Conservation (phyloP, 2,113 vertebrate genomes). For the Hemicordylus capensis region DNA sequence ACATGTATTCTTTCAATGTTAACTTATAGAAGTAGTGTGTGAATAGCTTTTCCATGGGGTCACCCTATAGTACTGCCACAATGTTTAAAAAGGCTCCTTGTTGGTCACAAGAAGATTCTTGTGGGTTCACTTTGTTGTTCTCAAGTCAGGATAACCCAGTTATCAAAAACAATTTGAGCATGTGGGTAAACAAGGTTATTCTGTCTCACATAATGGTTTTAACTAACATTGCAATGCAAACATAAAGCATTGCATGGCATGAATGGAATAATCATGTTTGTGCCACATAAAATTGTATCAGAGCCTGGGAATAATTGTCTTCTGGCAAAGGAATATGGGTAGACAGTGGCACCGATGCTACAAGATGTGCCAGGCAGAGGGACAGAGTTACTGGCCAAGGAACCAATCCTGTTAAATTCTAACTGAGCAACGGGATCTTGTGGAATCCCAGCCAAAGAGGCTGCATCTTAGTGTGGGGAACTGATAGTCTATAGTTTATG, state of each 20-base stretch:
- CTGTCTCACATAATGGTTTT: background rate
- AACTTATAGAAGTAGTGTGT: background rate
- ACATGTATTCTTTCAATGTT: background rate
- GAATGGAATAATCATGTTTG: background rate
- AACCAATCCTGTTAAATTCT: conserved; percentile 25
- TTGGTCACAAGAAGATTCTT: no score
- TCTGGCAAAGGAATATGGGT: background rate
- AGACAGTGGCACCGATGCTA: background rate
- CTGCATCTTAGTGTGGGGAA: background rate
- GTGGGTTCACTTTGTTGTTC: background rate
- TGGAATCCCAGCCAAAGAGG: conserved; percentile 5
- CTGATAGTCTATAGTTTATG: background rate
- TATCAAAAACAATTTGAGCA: background rate
- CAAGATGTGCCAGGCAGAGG: background rate
- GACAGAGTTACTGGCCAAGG: conserved; percentile 3
- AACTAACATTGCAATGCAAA: background rate
- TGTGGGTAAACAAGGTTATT: background rate
- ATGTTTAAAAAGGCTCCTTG: background rate
- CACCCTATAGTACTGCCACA: background rate
- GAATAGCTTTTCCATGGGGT: background rate
- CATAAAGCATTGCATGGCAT: background rate
- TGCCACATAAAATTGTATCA: background rate
- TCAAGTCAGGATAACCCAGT: background rate
- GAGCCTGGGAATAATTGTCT: background rate
- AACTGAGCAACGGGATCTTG: background rate